Evolutionary conservation across 1,140 invertebrate genomes (phyloP), one percentile per base, ranked within the genome.

Genomic region (Drosophila nasuta): DNA sequence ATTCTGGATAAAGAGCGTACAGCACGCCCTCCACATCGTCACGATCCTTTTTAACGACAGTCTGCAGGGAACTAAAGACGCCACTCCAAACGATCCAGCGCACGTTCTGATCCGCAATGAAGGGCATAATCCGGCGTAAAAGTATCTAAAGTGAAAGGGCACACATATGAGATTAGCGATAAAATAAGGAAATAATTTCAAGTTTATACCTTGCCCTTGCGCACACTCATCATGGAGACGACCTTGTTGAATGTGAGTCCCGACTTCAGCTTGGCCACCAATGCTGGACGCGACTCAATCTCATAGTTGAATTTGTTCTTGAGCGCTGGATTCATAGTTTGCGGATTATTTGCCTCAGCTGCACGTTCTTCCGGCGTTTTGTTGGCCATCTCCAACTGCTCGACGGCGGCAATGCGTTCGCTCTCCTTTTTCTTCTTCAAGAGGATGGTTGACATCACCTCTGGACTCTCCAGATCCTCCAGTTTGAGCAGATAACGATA

Each of bases 381-480:
- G 28, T 82, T 81, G 0, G 88, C 91, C 67, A 93, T 92, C 52
- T 94, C 93, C 5, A 91, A 28, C 52, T 94, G 94, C 20, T 93
- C 93, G 1, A 92, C 69, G 63, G 94, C 93, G 35, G 93, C 68
- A 38, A 93, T 93, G 28, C 93, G 93, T 79, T 94, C 94, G 68
- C 94, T 94, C 70, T 94, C 94, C 92, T 94, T 94, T 72, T 94
- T 93, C 73, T 94, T 94, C 92, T 94, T 94, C 11, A 95, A 90
- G 75, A 95, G 94, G 28, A 95, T 93, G 59, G 95, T 95, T 54
- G 94, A 94, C 76, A 96, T 94, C 11, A 95, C 96, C 57, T 96
- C 83, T 0, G 96, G 95, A 90, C 96, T 96, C 33, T 95, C 95
- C 6, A 96, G 87, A 83, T 97, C 96, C 87, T 96, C 96, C 0